Base-by-base conservation (phyloP, 2,888 invertebrate species). In the Andrena bucephala region DNA sequence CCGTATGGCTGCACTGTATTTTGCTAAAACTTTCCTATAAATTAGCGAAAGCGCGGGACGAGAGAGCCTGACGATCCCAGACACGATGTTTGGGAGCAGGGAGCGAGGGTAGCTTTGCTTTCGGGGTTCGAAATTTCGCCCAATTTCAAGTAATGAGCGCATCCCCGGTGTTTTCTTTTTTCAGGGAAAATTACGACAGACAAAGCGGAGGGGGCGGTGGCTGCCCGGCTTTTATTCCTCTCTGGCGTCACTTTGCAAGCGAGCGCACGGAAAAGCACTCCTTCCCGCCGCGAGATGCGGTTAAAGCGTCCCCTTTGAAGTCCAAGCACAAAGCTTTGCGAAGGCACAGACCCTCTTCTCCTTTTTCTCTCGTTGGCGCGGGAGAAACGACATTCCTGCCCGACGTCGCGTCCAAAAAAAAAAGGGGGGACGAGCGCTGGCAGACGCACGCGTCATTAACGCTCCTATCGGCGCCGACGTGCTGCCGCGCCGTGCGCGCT, bases 291-390 rank as follows among this genome's bases (percentile, higher is more conserved):
- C 69, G 63, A 79, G 81, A 73, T 72, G 60, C 81, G 69, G 79
- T 80, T 73, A 74, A 80, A 81, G 65, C 73, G 69, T 52, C 31
- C 71, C 69, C 68, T 81, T 81, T 80, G 81, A 81, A 69, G 68
- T 68, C 42, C 20, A 13, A 48, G 6, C 52, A 80, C 81, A 81
- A 81, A 81, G 81, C 81, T 57, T 72, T 79, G 57, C 63, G 52
- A 72, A 54, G 62, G 33, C 63, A 31, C 72, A 27, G 10, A 29
- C 60, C 67, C 24, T 13, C 10, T 42, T 42, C 6, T 31, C 20
- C 29, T 20, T 67, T 60, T 54, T n/a, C 33, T 7, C 20, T 10
- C 10, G 29, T 36, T 2, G n/a, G 7, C 20, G n/a, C 66, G 60
- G 48, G 24, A 63, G 60, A 65, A 48, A 66, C 27, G 36, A 50